Evolutionary conservation across 1,140 invertebrate species (phyloP), one percentile per base, ranked within the genome.

Genomic region (Orius insidiosus): DNA sequence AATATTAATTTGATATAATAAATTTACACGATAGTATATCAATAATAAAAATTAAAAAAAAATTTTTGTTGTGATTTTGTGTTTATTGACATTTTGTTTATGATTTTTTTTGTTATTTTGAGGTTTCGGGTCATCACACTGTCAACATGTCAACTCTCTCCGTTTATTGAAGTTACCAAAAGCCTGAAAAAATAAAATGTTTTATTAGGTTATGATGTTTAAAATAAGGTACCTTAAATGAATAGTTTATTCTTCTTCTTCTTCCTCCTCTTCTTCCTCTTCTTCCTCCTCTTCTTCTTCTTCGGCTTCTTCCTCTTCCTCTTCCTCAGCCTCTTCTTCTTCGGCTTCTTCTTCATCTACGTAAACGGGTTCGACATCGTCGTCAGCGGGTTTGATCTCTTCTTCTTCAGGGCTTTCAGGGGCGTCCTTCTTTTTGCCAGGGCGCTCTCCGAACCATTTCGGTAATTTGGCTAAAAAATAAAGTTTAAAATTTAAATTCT

Each of bases 381-480:
- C 52, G 19, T 40, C 45, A 11, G 37, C 31, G 10, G 42, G 41
- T 40, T 52, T 52, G 5, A 48, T 48, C 30, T 49, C 50, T 49
- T 52, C 84, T 53, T 83, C 85, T 58, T 88, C 84, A 37, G 85
- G 85, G 55, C 82, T 83, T 53, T 89, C 85, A 52, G 78, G 76
- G 50, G 85, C 85, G 51, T 79, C 84, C 60, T 76, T 66, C 71
- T 87, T 89, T 66, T 87, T 89, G 71, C 85, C 85, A 51, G 86
- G 85, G 66, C 85, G 72, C 68, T 89, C 86, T 58, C 85, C 85
- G 72, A 89, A 88, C 84, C 86, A 90, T 66, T 89, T 90, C 54
- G 85, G 85, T 63, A 89, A 70, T 71, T 80, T 79, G 70, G 83
- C 85, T 88, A 59, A 34, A 50, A 50, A 24, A 24, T n/a, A n/a